These are phyloP conservation scores for Sanderia malayensis DNA, from an alignment of 30 jellyfish, hydroid and myxozoan species.

Conservation along the genomic window DNA sequence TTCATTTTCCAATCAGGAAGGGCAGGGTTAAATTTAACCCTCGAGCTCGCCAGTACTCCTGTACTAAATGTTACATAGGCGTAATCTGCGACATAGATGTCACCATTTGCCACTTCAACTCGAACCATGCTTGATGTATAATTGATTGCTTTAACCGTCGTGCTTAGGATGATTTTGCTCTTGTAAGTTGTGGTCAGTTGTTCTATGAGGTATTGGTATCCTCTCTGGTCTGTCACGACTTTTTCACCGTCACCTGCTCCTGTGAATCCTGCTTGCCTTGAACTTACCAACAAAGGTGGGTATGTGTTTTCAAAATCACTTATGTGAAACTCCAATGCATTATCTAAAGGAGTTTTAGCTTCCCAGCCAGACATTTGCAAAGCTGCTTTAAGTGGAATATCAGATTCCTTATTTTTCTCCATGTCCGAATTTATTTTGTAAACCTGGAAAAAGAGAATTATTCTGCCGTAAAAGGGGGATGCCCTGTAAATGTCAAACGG, in stretches of 20 bases:
- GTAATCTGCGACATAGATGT: constrained; percentile 43
- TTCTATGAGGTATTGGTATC: constrained; percentile 23
- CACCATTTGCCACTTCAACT: constrained; percentile 33
- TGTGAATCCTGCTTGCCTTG: constrained; percentile 20
- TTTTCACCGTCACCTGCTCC: constrained; percentile 53
- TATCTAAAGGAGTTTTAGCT: constrained; percentile 26
- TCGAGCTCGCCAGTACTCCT: constrained; percentile 45
- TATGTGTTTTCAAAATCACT: constrained; percentile 44
- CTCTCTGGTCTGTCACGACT: constrained; percentile 51
- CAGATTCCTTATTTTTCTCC: constrained; percentile 11
- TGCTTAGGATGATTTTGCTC: constrained; percentile 24
- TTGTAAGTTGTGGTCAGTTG: constrained; percentile 19
- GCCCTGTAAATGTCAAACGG: not conserved
- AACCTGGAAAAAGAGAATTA: not conserved
- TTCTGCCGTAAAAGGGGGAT: not conserved
- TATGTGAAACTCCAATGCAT: constrained; percentile 36
- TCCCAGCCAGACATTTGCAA: constrained; percentile 25
- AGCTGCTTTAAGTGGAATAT: not conserved
- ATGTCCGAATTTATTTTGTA: constrained; percentile 18
- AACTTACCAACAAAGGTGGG: constrained; percentile 38
- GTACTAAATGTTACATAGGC: constrained; percentile 59
- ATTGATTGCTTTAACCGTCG: constrained; percentile 38
- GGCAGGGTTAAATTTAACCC: constrained; percentile 42
- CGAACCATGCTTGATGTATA: constrained; percentile 23
- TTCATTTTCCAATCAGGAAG: constrained; percentile 64